Percentiles rank a stretch among this genome's conserved stretches.
Conservation (phyloP, 2,113 vertebrate genomes). For the Malaclemys terrapin region DNA sequence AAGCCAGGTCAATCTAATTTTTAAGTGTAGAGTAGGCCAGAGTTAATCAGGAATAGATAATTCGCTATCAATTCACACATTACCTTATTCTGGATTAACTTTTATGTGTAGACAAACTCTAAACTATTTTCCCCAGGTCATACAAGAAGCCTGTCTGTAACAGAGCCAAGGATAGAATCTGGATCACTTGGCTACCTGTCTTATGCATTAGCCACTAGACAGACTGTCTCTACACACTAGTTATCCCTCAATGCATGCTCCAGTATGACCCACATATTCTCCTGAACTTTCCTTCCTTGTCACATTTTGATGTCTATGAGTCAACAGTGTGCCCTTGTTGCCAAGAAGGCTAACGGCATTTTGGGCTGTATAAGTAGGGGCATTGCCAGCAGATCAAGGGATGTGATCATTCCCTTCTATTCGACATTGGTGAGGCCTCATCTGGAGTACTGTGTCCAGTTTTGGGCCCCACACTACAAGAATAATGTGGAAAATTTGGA, state of each 20-base stretch:
- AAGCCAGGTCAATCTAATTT: too few relatives aligned
- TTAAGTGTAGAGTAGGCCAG: too few relatives aligned
- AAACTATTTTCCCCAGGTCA: neutral
- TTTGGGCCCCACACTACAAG: too few relatives aligned
- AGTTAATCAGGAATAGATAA: too few relatives aligned
- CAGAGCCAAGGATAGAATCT: neutral
- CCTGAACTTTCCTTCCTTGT: neutral
- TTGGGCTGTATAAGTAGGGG: too few relatives aligned
- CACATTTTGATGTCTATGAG: neutral
- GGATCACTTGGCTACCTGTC: neutral
- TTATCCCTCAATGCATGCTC: neutral
- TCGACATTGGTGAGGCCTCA: too few relatives aligned
- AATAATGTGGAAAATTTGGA: too few relatives aligned
- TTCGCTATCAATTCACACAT: neutral
- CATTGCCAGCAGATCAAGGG: too few relatives aligned
- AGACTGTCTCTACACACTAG: neutral
- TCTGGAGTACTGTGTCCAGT: too few relatives aligned
- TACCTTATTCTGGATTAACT: neutral
- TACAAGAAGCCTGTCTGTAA: neutral
- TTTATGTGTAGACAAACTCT: neutral
- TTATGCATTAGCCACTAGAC: neutral
- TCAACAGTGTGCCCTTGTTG: too few relatives aligned
- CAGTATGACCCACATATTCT: fast-evolving
- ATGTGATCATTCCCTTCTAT: too few relatives aligned
- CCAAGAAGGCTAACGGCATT: too few relatives aligned